These are phyloP conservation scores for Melipona bicolor DNA, from an alignment of 2,888 invertebrate genomes.

Conservation along the genomic window DNA sequence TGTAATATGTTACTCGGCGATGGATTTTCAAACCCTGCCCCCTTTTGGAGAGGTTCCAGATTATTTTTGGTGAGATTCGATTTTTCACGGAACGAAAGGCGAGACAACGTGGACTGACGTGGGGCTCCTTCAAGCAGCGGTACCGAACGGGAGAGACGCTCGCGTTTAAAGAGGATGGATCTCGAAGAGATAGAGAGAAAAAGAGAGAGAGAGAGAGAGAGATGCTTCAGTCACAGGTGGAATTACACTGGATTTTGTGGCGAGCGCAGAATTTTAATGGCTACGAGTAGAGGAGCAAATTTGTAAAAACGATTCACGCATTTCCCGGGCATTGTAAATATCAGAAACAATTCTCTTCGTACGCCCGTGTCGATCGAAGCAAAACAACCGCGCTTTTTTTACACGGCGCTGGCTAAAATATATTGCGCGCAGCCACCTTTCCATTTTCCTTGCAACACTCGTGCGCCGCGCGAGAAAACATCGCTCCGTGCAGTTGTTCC, in stretches of 20 bases:
- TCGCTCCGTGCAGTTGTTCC: not conserved
- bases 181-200: not conserved
- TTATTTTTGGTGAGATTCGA: not conserved
- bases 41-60: not conserved
- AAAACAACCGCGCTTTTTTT: not conserved
- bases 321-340: not conserved
- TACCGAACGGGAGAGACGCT: not conserved
- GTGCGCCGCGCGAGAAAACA: not conserved
- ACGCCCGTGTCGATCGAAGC: not conserved
- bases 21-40: not conserved
- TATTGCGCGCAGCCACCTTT: not conserved
- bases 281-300: not conserved
- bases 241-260: slow-evolving; percentile 11
- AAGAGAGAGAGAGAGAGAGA: too few species aligned
- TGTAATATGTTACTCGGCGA: not conserved
- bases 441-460: not conserved
- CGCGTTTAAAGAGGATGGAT: slow-evolving; percentile 35
- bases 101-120: too few species aligned
- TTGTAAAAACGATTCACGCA: slow-evolving; percentile 8
- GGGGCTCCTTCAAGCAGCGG: not conserved
- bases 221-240: not conserved
- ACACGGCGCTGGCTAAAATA: not conserved
- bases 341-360: not conserved
- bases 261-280: slow-evolving; percentile 29
- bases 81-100: not conserved